phyloP scores from a whole-genome alignment of 2,888 invertebrate genomes.

The Orgyia antiqua region DNA sequence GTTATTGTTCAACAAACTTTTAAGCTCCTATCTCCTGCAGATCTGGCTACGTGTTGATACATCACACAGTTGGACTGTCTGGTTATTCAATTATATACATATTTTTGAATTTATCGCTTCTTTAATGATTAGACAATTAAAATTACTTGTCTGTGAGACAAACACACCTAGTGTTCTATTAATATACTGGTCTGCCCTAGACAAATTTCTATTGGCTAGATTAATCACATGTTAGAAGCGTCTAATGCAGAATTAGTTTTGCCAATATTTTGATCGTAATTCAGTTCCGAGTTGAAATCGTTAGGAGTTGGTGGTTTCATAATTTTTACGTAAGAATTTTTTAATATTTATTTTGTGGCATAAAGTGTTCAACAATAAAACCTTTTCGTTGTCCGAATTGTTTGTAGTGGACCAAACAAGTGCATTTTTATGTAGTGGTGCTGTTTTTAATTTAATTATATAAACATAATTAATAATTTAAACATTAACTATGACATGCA shows the following conservation, averaged over 20 bases:
- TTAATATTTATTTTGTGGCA: background rate
- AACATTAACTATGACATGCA: too few species aligned
- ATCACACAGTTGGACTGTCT: too few species aligned
- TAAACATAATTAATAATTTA: background rate
- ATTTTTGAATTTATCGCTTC: too few species aligned
- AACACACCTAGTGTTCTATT: conserved; percentile 21
- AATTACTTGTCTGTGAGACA: conserved; percentile 8
- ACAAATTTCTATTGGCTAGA: conserved; percentile 16
- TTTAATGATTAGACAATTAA: background rate
- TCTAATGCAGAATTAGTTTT: conserved; percentile 11
- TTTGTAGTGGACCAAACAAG: background rate
- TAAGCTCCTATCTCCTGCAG: too few species aligned
- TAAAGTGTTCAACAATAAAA: background rate
- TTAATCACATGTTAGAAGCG: conserved; percentile 17
- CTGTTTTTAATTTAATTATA: too few species aligned
- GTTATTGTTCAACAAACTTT: too few species aligned
- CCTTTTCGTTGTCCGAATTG: background rate
- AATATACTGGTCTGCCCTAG: conserved; percentile 14
- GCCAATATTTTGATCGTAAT: conserved; percentile 9
- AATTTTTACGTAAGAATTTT: background rate
- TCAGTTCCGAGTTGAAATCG: conserved; percentile 2
- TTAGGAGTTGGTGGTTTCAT: conserved; percentile 13
- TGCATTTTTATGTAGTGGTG: too few species aligned
- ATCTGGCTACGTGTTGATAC: too few species aligned
- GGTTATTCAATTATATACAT: too few species aligned